These are phyloP conservation scores for Apodemus agrarius DNA, from an alignment of 2,797 vertebrate species.

Conservation along the genomic window DNA sequence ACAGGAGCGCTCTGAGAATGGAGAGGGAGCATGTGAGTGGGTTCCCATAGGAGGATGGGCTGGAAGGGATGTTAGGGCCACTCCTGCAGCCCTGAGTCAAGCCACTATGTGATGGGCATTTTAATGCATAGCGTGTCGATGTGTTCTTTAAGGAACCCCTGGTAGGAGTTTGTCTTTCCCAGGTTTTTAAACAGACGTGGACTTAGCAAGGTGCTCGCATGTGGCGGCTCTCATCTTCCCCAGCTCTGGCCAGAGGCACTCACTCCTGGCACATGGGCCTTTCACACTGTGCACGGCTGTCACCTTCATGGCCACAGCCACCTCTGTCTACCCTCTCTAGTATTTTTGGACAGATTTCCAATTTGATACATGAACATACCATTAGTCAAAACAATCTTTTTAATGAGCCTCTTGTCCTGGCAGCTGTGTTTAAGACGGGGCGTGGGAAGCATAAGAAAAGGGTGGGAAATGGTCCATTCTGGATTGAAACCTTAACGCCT, in stretches of 20 bases:
- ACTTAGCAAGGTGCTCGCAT: too few species aligned
- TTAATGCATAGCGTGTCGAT: too few species aligned
- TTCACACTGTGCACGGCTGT: background rate
- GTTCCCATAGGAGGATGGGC: background rate
- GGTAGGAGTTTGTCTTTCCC: background rate
- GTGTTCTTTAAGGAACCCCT: background rate
- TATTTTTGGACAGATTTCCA: constrained; percentile 78
- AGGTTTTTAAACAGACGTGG: background rate
- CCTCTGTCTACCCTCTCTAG: constrained; percentile 67
- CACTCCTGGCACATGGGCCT: background rate
- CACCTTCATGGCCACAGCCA: background rate
- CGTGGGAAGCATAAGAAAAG: constrained; percentile 69
- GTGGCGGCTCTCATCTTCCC: accelerated
- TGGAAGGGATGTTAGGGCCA: too few species aligned
- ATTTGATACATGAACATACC: constrained; percentile 74
- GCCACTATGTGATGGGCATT: background rate
- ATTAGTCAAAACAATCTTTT: constrained; percentile 79
- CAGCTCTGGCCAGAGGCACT: background rate
- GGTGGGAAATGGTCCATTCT: constrained; percentile 75
- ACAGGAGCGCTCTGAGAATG: background rate
- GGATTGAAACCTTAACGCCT: constrained; percentile 60
- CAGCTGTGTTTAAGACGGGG: constrained; percentile 81
- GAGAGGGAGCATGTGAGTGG: background rate
- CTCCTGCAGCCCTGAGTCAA: background rate
- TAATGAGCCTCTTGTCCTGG: constrained; percentile 81